phyloP scores from a whole-genome alignment of 2,797 vertebrate species.

The Pygocentrus nattereri region DNA sequence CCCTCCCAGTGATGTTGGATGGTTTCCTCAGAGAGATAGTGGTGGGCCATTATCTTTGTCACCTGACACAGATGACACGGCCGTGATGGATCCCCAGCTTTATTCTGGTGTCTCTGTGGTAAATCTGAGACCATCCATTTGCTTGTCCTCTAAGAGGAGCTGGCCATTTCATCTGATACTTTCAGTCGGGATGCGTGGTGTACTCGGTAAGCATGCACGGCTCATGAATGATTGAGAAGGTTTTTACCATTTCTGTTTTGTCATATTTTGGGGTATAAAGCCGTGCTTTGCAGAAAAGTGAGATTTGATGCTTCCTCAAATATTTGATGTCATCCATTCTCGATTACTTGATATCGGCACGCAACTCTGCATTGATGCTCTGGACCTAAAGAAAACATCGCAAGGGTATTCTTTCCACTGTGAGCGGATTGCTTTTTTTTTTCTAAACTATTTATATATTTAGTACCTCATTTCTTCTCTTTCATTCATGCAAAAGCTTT shows the following conservation, averaged over 20 bases:
- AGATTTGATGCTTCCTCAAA: slow-evolving; percentile 42
- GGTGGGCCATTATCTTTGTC: slow-evolving; percentile 67
- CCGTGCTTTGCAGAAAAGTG: slow-evolving; percentile 34
- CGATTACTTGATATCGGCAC: slow-evolving; percentile 24
- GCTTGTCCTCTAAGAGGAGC: slow-evolving; percentile 70
- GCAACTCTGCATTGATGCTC: neutral
- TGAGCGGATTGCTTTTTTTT: neutral
- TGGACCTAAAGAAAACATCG: slow-evolving; percentile 8
- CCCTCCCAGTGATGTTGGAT: slow-evolving; percentile 49
- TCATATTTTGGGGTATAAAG: slow-evolving; percentile 28
- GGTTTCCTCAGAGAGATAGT: slow-evolving; percentile 52
- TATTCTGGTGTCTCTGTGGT: slow-evolving; percentile 59
- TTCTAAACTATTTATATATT: neutral
- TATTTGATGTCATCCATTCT: slow-evolving; percentile 33
- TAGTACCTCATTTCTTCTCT: neutral
- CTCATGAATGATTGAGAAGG: slow-evolving; percentile 56
- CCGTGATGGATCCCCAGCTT: slow-evolving; percentile 60
- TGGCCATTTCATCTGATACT: slow-evolving; percentile 64
- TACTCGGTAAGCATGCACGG: slow-evolving; percentile 25
- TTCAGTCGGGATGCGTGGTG: slow-evolving; percentile 65
- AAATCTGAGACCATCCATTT: slow-evolving; percentile 67
- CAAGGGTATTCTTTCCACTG: neutral
- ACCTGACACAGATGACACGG: slow-evolving; percentile 66
- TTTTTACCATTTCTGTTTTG: slow-evolving; percentile 46
- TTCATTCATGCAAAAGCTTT: neutral